Base-by-base conservation (phyloP, 1,140 invertebrate genomes). In the Nebria ingens region DNA sequence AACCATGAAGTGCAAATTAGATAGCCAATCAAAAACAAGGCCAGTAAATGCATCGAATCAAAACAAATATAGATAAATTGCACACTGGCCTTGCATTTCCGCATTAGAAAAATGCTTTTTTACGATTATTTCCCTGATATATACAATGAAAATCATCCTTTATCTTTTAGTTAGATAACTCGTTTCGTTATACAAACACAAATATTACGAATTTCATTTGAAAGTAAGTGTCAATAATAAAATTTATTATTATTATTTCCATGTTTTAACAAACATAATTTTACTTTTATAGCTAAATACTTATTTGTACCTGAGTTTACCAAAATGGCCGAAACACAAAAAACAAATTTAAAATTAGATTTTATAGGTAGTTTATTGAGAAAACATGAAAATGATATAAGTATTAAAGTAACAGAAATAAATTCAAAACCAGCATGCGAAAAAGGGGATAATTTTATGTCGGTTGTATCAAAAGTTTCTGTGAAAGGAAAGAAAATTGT, bases 101-200 rank as follows among this genome's bases (percentile, higher is more conserved):
- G 40, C 40, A 45, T 45, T 45, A 45, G 40, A 45, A 45, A 45
- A 45, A 45, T 12, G 40, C 4, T 45, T 45, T 34, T 45, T 45
- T 45, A 17, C 15, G 40, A 45, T 12, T 4, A 45, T 45, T 45
- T 45, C 17, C 40, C 17, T 45, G 40, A 45, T 45, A 45, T 12
- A 45, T 45, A 4, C 40, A 45, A 45, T 17, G 25, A 29, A 6
- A 29, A 29, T 13, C 25, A n/a, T n/a, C n/a, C n/a, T n/a, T n/a
- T n/a, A n/a, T n/a, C n/a, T n/a, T n/a, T n/a, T n/a, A n/a, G n/a
- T n/a, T n/a, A n/a, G n/a, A n/a, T n/a, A n/a, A n/a, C n/a, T n/a
- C n/a, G n/a, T n/a, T n/a, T n/a, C n/a, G n/a, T n/a, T n/a, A n/a
- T n/a, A n/a, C n/a, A n/a, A n/a, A n/a, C n/a, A n/a, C n/a, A n/a